Base-by-base conservation (phyloP, 2,888 invertebrate genomes). In the Panopea generosa region DNA sequence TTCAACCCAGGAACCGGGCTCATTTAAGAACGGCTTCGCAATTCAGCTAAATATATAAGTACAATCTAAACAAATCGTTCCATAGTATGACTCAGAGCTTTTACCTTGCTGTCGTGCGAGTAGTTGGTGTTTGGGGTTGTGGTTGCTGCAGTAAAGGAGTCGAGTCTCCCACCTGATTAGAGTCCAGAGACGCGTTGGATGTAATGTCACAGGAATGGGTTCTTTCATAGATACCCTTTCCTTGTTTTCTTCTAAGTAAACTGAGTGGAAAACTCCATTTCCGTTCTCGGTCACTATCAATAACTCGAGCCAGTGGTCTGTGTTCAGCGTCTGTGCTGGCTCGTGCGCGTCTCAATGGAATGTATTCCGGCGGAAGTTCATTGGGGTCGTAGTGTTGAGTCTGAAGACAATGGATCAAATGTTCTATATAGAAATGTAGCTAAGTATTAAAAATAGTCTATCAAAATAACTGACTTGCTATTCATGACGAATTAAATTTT, bases 231-330 rank as follows among this genome's bases (percentile, higher is more conserved):
- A 45, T 27, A 1, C 72, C 71, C 18, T 43, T 50, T 16, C 43
- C 47, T 7, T 72, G 59, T n/a, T 57, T 70, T 47, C 71, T 40
- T 20, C 61, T 56, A 6, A 76, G 27, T 7, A 81, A 33, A 33
- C 71, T 75, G 11, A 77, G 55, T 2, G 84, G 85, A 27, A 82
- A 83, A 59, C 84, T 85, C 68, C 74, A 77, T 50, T 85, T 85
- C 47, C 85, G 38, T 16, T 78, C 81, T 18, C 72, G 60, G 1
- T 82, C 85, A 49, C 24, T 66, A 24, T 72, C 59, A 6, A 65
- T 49, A 2, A 74, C 50, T 3, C 76, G 65, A 16, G 59, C 56
- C 0, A 75, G 52, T 9, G 63, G 71, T 70, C 68, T 59, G 33
- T 77, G 71, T 7, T 53, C 49, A 16, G 56, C 55, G 49, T 70